These are phyloP conservation scores for Xanthia togata DNA, from an alignment of 2,888 invertebrate species.

Conservation along the genomic window DNA sequence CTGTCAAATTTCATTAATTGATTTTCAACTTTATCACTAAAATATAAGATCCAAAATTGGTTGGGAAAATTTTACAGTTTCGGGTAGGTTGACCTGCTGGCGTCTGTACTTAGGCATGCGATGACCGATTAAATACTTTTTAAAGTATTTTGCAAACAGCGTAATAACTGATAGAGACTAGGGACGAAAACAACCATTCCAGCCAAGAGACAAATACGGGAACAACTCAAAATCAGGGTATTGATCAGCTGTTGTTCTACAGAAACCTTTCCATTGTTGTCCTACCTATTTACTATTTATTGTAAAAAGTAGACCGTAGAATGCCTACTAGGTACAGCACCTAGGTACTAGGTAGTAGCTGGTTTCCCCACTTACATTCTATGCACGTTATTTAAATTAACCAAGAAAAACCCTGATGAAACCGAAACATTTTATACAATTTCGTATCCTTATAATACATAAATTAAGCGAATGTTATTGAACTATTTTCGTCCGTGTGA, in stretches of 20 bases:
- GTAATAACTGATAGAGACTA: not conserved
- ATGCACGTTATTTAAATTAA: not conserved
- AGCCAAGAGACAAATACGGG: not conserved
- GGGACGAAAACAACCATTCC: not conserved
- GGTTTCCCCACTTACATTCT: conserved; percentile 1
- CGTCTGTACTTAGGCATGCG: too few relatives aligned
- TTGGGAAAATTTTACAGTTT: too few relatives aligned
- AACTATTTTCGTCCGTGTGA: conserved; percentile 17
- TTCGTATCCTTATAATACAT: not conserved
- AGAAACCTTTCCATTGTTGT: not conserved
- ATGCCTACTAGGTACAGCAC: not conserved
- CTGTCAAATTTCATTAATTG: too few relatives aligned
- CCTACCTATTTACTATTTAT: not conserved
- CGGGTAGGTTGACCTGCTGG: too few relatives aligned
- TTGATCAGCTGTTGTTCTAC: not conserved
- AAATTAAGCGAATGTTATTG: not conserved
- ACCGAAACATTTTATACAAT: not conserved
- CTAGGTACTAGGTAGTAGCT: not conserved
- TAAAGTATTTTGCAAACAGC: not conserved
- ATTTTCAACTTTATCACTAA: too few relatives aligned
- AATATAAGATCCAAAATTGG: too few relatives aligned
- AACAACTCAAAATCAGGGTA: not conserved
- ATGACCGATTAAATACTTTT: conserved; percentile 3
- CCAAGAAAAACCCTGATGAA: conserved; percentile 4
- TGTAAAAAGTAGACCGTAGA: not conserved